Percentiles rank a stretch among this genome's conserved stretches.
Conservation (phyloP, 23 tunicate species). For the Clavelina lepadiformis region DNA sequence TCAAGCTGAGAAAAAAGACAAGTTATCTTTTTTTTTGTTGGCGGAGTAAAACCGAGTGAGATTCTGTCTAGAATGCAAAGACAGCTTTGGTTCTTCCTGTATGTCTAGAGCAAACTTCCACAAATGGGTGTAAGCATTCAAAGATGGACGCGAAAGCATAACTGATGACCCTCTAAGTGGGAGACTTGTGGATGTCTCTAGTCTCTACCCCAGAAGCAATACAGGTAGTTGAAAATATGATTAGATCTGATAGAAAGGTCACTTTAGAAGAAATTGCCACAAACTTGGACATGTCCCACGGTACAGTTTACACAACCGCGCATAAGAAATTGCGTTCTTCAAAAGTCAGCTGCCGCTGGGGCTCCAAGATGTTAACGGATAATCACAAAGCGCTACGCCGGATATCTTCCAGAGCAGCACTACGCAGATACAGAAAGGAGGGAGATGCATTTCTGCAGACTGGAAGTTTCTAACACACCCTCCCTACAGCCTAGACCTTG, state of each 20-base stretch:
- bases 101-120: conserved; percentile 4
- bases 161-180: conserved; percentile 1
- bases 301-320: not conserved
- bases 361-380: conserved; percentile 9
- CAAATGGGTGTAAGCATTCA: conserved; percentile 7
- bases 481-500: no score
- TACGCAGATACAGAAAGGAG: conserved; percentile 1
- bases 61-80: conserved; percentile 6
- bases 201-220: conserved; percentile 1
- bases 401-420: no score
- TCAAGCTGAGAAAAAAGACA: conserved; percentile 3
- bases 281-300: not conserved
- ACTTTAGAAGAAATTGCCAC: not conserved
- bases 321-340: not conserved
- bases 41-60: conserved; percentile 7
- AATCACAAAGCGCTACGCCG: not conserved
- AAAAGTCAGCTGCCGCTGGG: not conserved
- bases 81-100: conserved; percentile 6
- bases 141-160: conserved; percentile 2
- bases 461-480: no score
- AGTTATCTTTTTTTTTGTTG: not conserved
- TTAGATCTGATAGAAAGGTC: no score
- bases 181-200: conserved; percentile 7
- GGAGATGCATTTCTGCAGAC: no score
- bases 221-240: no score